Evolutionary conservation across 2,888 invertebrate genomes (phyloP).

Genomic region (Tricholauxania praeusta): DNA sequence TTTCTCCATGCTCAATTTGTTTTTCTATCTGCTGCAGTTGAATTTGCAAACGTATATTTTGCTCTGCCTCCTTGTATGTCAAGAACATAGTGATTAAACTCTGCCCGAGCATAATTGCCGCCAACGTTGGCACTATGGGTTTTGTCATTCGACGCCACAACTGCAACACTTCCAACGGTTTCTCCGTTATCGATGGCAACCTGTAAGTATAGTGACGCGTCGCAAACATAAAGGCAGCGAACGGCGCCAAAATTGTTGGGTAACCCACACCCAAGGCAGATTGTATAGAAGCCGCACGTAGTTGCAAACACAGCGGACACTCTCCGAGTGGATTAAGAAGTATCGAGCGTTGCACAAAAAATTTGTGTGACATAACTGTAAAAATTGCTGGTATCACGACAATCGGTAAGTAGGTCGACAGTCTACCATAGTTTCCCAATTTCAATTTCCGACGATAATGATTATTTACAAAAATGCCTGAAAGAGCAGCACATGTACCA

Average conservation of each 20-base stretch:
- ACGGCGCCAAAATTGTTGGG: slow-evolving; percentile 74
- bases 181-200: slow-evolving; percentile 73
- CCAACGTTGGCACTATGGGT: slow-evolving; percentile 70
- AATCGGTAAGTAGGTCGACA: slow-evolving; percentile 74
- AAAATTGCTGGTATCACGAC: slow-evolving; percentile 73
- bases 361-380: slow-evolving; percentile 71
- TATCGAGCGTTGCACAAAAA: slow-evolving; percentile 72
- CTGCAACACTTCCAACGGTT: slow-evolving; percentile 71
- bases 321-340: slow-evolving; percentile 70
- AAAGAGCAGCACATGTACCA: slow-evolving; percentile 69
- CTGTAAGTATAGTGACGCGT: slow-evolving; percentile 74
- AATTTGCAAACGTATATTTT: slow-evolving; percentile 55
- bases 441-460: slow-evolving; percentile 75
- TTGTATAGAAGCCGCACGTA: slow-evolving; percentile 73
- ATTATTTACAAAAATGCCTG: slow-evolving; percentile 74
- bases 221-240: slow-evolving; percentile 74
- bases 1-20: slow-evolving; percentile 47
- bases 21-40: slow-evolving; percentile 60
- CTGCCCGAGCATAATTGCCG: slow-evolving; percentile 70
- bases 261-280: slow-evolving; percentile 70
- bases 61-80: slow-evolving; percentile 74
- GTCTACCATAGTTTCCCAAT: slow-evolving; percentile 72
- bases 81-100: slow-evolving; percentile 71
- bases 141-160: slow-evolving; percentile 71
- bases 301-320: slow-evolving; percentile 77